These are phyloP conservation scores for Poecilobothrus nobilitatus DNA, from an alignment of 2,888 invertebrate species.

Conservation along the genomic window DNA sequence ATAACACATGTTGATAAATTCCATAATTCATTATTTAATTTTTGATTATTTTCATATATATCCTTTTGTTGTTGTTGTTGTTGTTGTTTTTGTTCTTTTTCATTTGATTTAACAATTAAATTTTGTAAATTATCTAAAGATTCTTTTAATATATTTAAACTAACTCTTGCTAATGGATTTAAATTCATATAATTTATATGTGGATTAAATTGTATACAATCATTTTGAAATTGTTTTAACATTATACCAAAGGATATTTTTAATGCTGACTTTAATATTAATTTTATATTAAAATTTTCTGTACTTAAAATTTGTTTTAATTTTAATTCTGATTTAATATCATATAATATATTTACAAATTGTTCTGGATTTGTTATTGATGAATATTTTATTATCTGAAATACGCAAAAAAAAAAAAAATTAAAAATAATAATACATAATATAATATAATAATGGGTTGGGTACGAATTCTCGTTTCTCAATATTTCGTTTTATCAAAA, in stretches of 20 bases:
- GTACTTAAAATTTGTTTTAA: constrained; percentile 46
- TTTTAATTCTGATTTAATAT: constrained; percentile 42
- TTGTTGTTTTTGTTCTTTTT: not conserved
- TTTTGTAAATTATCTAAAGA: constrained; percentile 27
- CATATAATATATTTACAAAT: constrained; percentile 36
- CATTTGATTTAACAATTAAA: not conserved
- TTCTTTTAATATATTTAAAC: constrained; percentile 34
- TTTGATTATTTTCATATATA: not conserved
- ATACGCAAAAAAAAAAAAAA: constrained; percentile 15
- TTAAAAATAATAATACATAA: not conserved
- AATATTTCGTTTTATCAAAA: no score
- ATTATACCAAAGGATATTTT: constrained; percentile 47
- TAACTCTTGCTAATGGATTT: constrained; percentile 39
- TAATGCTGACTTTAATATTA: constrained; percentile 47
- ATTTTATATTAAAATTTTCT: constrained; percentile 46
- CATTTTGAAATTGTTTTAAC: constrained; percentile 41
- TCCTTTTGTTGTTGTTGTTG: not conserved
- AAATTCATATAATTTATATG: constrained; percentile 43
- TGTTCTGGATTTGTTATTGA: constrained; percentile 32
- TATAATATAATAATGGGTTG: no score
- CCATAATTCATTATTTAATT: constrained; percentile 10
- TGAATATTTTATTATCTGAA: constrained; percentile 40
- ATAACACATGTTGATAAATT: constrained; percentile 27
- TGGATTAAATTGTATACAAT: constrained; percentile 42
- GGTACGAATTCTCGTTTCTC: no score